phyloP scores from a whole-genome alignment of 2,888 invertebrate species.

The Megalurothrips usitatus region DNA sequence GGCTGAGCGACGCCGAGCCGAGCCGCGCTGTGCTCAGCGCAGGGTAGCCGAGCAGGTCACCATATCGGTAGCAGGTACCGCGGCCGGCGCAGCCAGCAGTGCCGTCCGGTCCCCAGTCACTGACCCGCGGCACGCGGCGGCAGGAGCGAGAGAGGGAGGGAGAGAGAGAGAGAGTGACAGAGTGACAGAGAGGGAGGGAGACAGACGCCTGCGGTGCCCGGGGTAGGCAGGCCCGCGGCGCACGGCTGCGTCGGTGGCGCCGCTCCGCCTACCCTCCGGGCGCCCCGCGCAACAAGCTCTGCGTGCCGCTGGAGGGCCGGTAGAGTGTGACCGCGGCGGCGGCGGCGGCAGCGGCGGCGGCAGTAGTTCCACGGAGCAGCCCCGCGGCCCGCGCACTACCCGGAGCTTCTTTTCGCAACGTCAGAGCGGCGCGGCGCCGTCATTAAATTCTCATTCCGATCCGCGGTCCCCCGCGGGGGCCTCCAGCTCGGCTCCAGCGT shows the following conservation, averaged over 20 bases:
- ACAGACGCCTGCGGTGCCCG: background rate
- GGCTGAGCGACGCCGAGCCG: too few species aligned
- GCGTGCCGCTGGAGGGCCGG: background rate
- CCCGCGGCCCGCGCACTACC: background rate
- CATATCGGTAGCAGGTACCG: slow-evolving; percentile 25
- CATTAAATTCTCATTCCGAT: background rate
- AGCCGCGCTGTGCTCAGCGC: background rate
- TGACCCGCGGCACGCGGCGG: too few species aligned
- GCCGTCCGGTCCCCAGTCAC: background rate
- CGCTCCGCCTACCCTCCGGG: background rate
- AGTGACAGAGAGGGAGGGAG: too few species aligned
- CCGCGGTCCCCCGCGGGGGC: background rate
- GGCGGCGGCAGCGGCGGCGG: background rate
- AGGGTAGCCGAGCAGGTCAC: background rate
- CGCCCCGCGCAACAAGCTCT: background rate
- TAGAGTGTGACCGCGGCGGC: background rate
- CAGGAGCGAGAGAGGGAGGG: too few species aligned
- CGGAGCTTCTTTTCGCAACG: background rate
- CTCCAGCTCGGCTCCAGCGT: too few species aligned
- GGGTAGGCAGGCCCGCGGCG: background rate
- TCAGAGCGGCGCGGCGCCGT: background rate
- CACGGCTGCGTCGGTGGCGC: background rate
- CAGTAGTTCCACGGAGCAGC: background rate
- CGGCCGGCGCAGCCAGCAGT: background rate
- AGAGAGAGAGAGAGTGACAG: background rate